These are phyloP conservation scores for Atrichornis clamosus DNA, from an alignment of 2,113 vertebrate species.

Conservation along the genomic window DNA sequence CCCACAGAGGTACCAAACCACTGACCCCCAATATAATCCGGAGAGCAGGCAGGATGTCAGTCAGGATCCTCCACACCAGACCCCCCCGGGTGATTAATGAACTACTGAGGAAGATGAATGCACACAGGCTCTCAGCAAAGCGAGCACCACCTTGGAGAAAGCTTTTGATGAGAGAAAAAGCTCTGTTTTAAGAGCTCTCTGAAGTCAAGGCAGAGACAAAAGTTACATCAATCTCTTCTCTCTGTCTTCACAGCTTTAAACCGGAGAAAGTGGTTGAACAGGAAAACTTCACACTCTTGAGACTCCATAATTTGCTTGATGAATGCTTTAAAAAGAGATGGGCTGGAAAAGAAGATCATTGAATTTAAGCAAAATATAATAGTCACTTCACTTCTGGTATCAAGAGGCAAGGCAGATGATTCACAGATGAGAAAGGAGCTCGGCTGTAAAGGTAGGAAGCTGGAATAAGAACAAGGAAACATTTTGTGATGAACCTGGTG, in stretches of 20 bases:
- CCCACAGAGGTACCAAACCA: not conserved
- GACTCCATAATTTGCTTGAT: not conserved
- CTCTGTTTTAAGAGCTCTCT: conserved; percentile 29
- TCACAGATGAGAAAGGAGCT: not conserved
- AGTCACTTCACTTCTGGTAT: not conserved
- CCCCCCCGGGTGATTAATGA: conserved; percentile 20
- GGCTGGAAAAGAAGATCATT: conserved; percentile 8
- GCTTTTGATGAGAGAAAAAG: conserved; percentile 28
- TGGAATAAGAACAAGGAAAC: not conserved
- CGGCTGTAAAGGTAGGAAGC: not conserved
- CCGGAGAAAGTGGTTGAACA: not conserved
- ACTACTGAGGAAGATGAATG: conserved; percentile 15
- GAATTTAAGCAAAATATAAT: conserved; percentile 9
- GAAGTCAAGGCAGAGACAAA: conserved; percentile 39
- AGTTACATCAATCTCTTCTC: conserved; percentile 23
- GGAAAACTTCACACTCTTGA: not conserved
- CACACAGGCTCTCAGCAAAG: not conserved
- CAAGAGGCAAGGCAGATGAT: not conserved
- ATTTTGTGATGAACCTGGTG: not conserved
- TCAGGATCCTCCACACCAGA: not conserved
- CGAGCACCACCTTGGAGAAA: conserved; percentile 17
- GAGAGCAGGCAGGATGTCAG: not conserved
- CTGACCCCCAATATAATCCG: not conserved
- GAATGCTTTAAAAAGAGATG: conserved; percentile 22
- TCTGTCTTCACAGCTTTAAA: conserved; percentile 24